Conservation (phyloP, 2,797 vertebrate species). For the Pelochelys cantorii region DNA sequence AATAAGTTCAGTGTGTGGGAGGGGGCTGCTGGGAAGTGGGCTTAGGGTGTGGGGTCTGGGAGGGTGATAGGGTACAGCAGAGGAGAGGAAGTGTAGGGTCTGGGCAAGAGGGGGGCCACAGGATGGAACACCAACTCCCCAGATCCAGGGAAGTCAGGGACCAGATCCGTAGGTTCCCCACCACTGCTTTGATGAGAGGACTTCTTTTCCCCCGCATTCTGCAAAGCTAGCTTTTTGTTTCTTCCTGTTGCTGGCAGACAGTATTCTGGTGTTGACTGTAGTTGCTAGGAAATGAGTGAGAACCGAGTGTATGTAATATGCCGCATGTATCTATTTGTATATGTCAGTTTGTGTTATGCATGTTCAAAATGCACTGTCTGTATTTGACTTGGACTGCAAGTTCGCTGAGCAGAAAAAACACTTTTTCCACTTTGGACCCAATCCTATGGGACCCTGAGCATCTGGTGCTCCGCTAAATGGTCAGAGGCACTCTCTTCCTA, state of each 20-base stretch:
- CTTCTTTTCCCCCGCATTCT: neutral
- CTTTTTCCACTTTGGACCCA: neutral
- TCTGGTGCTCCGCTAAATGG: neutral
- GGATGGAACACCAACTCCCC: too few species aligned
- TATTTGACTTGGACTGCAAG: neutral
- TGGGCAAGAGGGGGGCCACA: too few species aligned
- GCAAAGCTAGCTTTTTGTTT: neutral
- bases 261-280: neutral
- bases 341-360: neutral
- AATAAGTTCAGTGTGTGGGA: too few species aligned
- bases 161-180: too few species aligned
- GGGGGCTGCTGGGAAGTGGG: too few species aligned
- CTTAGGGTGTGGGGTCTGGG: too few species aligned
- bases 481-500: neutral
- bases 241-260: neutral
- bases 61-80: too few species aligned
- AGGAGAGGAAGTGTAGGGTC: too few species aligned
- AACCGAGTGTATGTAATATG: neutral
- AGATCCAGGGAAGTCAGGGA: too few species aligned
- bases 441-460: accelerated
- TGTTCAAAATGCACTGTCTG: neutral
- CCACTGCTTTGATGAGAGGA: too few species aligned
- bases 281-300: neutral
- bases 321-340: accelerated
- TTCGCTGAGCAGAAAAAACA: neutral